These are phyloP conservation scores for Campylomormyrus numenius DNA, from an alignment of 2,113 vertebrate species.

Conservation along the genomic window DNA sequence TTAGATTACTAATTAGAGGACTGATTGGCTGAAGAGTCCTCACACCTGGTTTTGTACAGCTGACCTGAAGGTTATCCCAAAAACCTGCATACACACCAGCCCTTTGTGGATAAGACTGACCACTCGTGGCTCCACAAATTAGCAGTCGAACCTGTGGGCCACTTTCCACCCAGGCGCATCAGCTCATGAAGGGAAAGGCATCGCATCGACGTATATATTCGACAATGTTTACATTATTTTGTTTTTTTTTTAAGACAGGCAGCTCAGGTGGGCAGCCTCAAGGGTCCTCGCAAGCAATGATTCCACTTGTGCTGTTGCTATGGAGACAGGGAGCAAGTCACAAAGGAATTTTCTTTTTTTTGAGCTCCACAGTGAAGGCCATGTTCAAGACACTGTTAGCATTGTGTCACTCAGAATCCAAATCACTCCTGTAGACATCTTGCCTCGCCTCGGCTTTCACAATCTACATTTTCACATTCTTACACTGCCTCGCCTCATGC, in stretches of 20 bases:
- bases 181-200: neutral
- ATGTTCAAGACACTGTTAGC: neutral
- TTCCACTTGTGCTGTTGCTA: neutral
- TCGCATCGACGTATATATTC: neutral
- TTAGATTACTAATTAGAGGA: too few species aligned
- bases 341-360: neutral
- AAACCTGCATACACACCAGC: too few species aligned
- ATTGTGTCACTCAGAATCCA: neutral
- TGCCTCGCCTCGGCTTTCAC: neutral
- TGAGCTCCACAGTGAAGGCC: neutral
- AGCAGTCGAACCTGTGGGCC: neutral
- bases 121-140: neutral
- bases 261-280: slow-evolving; percentile 2
- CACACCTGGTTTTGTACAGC: too few species aligned
- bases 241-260: neutral
- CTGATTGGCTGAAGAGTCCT: too few species aligned
- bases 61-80: too few species aligned
- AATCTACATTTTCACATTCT: neutral
- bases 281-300: neutral
- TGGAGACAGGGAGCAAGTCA: neutral
- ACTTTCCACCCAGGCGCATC: neutral
- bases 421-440: neutral
- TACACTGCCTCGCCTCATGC: neutral
- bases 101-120: too few species aligned
- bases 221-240: neutral